A percentile compares a stretch with the other conserved stretches of the same genome.
These are phyloP conservation scores for Mamestra configurata DNA, from an alignment of 1,140 invertebrate genomes.

Conservation along the genomic window DNA sequence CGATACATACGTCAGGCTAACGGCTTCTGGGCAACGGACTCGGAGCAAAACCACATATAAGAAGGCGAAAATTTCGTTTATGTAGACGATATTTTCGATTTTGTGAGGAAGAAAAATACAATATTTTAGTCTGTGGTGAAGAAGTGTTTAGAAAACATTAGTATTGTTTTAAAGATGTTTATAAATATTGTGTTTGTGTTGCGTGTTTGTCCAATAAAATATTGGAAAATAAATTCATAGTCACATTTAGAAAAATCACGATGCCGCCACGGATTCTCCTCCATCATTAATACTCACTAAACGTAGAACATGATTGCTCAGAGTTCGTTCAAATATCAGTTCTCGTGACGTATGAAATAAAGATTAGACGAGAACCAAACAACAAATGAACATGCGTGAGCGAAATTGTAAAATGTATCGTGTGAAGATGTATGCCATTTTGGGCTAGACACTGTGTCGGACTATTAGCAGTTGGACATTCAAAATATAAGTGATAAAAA, in stretches of 20 bases:
- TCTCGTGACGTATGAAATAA: conserved; percentile 74
- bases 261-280: background rate
- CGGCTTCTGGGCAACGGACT: conserved; percentile 58
- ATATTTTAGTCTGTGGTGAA: background rate
- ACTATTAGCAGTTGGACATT: background rate
- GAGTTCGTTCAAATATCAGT: conserved; percentile 67
- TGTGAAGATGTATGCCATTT: conserved; percentile 16
- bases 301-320: conserved; percentile 63
- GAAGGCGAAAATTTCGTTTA: background rate
- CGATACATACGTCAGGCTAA: conserved; percentile 84
- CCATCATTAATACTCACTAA: background rate
- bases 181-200: background rate
- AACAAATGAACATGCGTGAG: conserved; percentile 85
- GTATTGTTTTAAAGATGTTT: background rate
- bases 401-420: conserved; percentile 54
- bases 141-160: background rate
- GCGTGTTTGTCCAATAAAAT: background rate
- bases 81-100: background rate
- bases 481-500: conserved; percentile 38
- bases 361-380: conserved; percentile 76
- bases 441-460: conserved; percentile 4
- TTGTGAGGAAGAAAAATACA: conserved; percentile 3
- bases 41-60: conserved; percentile 62
- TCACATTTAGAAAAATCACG: background rate
- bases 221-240: background rate